Evolutionary conservation across 2,888 invertebrate genomes (phyloP), one percentile per base, ranked within the genome.

Genomic region (Lasioglossum oenotherae): DNA sequence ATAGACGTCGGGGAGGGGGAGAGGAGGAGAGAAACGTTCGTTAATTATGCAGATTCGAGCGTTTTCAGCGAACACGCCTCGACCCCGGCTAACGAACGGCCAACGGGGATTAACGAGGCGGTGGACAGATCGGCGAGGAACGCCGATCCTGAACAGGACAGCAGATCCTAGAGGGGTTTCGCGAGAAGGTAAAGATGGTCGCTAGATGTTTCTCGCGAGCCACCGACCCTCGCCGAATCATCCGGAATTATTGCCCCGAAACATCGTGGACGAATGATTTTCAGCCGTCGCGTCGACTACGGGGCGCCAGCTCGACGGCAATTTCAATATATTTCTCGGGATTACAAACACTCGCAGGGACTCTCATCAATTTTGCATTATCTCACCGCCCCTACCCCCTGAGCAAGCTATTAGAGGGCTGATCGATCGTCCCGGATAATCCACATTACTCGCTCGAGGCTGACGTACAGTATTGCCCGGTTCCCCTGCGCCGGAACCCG

Each of bases 291-390:
- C 53, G 27, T 77, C 53, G 53, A 16, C 41, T 10, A 27, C 60
- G 27, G n/a, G 0, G 57, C 5, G 27, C 60, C 72, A 81, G 77
- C 81, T 85, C 86, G 84, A 80, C 80, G 88, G 91, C 90, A 91
- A 90, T 91, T 91, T 91, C 91, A 91, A 91, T 91, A 91, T 91
- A 91, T 91, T 91, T 91, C 91, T 88, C 91, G 87, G 91, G 90
- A 91, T 88, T 91, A 91, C 91, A 91, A 91, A 90, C 91, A 91
- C 91, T 90, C 91, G 84, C 41, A 83, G 90, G 84, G 90, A 88
- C 91, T 91, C 91, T 91, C 91, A 91, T 91, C 91, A 91, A 91
- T 91, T 91, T 91, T 91, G 91, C 91, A 91, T 91, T 91, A 91
- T 91, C 91, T 91, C 90, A 82, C 91, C 85, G 84, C 78, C 85